Evolutionary conservation across 2,888 invertebrate genomes (phyloP).

Genomic region (Priocnemis perturbator): DNA sequence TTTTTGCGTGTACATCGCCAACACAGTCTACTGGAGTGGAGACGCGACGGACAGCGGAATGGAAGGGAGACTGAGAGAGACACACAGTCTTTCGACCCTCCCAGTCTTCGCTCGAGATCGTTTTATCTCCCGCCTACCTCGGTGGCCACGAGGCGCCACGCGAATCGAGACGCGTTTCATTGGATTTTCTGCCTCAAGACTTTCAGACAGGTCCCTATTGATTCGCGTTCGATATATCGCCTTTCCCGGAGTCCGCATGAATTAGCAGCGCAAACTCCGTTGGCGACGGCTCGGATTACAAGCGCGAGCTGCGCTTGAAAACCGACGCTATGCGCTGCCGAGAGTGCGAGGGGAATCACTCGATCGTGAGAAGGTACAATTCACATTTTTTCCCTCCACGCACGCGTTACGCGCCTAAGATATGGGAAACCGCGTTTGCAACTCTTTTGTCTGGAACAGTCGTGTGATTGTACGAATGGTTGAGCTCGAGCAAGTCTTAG

Average conservation of each 20-base stretch:
- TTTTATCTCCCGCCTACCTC: conserved; percentile 42
- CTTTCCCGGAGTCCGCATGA: conserved; percentile 63
- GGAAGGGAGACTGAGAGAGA: conserved; percentile 13
- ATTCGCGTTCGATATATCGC: conserved; percentile 64
- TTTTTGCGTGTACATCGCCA: conserved; percentile 5
- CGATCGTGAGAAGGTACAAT: too few relatives aligned
- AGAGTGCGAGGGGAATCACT: conserved; percentile 7
- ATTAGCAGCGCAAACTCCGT: conserved; percentile 56
- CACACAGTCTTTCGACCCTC: conserved; percentile 32
- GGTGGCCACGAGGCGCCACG: conserved; percentile 62
- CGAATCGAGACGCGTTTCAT: conserved; percentile 68
- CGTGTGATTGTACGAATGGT: too few relatives aligned
- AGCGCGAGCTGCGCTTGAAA: conserved; percentile 19
- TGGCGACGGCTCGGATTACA: conserved; percentile 54
- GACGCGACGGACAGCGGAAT: conserved; percentile 4
- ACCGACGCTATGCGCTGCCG: conserved; percentile 46
- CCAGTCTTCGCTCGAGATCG: conserved; percentile 11
- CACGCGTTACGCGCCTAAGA: too few relatives aligned
- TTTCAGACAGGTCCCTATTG: conserved; percentile 68
- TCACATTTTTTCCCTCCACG: too few relatives aligned
- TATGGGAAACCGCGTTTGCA: too few relatives aligned
- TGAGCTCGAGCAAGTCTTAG: too few relatives aligned
- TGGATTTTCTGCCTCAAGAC: conserved; percentile 69
- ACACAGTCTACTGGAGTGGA: neutral
- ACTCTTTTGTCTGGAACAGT: too few relatives aligned